Evolutionary conservation across 2,113 vertebrate genomes (phyloP).

Genomic region (Perca schrenkii): DNA sequence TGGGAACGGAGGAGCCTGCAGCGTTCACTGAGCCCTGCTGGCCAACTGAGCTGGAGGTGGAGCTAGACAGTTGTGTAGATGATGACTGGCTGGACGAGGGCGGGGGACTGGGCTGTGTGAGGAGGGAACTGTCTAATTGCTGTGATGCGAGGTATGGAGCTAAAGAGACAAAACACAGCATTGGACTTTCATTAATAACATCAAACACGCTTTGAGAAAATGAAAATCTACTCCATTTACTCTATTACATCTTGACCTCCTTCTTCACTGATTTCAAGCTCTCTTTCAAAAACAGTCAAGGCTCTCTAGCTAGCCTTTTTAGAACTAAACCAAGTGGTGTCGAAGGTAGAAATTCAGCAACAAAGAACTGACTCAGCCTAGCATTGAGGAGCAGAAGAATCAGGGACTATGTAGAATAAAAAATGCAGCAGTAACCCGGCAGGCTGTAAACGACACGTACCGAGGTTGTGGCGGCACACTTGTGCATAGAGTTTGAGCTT

Average conservation of each 20-base stretch:
- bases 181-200: slow-evolving; percentile 20
- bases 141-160: slow-evolving; percentile 98
- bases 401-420: background rate
- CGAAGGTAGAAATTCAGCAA: slow-evolving; percentile 25
- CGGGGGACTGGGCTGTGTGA: slow-evolving; percentile 90
- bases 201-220: background rate
- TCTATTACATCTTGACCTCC: slow-evolving; percentile 31
- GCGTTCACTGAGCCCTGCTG: slow-evolving; percentile 84
- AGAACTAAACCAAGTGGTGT: slow-evolving; percentile 18
- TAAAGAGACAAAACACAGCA: slow-evolving; percentile 69
- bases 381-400: background rate
- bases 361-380: slow-evolving; percentile 5
- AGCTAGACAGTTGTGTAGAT: slow-evolving; percentile 85
- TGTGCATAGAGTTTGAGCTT: slow-evolving; percentile 98
- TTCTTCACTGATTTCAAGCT: slow-evolving; percentile 42
- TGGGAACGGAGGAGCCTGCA: slow-evolving; percentile 79
- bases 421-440: background rate
- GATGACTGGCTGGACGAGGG: slow-evolving; percentile 85
- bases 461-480: slow-evolving; percentile 97
- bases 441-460: slow-evolving; percentile 75
- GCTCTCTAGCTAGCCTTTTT: slow-evolving; percentile 33
- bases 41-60: slow-evolving; percentile 79
- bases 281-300: slow-evolving; percentile 42
- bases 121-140: slow-evolving; percentile 92
- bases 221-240: slow-evolving; percentile 11